phyloP scores from a whole-genome alignment of 2,888 invertebrate genomes.

The Drosophila setosimentum region DNA sequence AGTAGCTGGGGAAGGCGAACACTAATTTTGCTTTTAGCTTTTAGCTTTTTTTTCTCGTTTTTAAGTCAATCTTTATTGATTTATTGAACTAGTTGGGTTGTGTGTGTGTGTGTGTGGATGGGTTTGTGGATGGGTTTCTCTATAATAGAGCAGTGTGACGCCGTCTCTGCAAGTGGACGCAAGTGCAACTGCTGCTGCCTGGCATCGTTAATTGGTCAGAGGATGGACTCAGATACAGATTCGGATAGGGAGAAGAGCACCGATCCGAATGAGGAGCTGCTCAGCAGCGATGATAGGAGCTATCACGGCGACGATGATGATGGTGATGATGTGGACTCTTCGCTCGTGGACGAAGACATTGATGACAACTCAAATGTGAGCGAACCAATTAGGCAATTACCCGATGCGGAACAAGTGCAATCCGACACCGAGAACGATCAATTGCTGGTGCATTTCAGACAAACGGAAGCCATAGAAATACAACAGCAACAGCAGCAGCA shows the following conservation, averaged over 20 bases:
- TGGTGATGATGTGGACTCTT: constrained; percentile 37
- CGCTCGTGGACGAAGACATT: constrained; percentile 17
- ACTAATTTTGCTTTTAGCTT: constrained; percentile 46
- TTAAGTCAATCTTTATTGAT: constrained; percentile 74
- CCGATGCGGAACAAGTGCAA: constrained; percentile 31
- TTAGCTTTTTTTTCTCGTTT: constrained; percentile 20
- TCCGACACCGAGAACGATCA: constrained; percentile 15
- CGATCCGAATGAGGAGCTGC: constrained; percentile 70
- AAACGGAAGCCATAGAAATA: constrained; percentile 62
- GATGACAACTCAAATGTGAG: constrained; percentile 18
- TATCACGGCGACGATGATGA: constrained; percentile 56
- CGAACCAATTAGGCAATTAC: constrained; percentile 33
- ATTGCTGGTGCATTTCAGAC: constrained; percentile 35
- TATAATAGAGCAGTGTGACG: constrained; percentile 39
- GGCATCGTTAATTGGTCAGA: not conserved
- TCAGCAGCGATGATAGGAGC: constrained; percentile 70
- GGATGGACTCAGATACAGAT: constrained; percentile 63
- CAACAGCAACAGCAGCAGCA: constrained; percentile 7
- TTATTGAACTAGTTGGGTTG: constrained; percentile 51
- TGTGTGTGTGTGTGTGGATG: constrained; percentile 3
- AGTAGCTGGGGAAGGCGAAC: not conserved
- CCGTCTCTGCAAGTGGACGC: constrained; percentile 27
- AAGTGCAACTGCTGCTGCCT: constrained; percentile 27
- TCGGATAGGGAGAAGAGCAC: constrained; percentile 70
- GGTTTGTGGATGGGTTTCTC: constrained; percentile 14